Base-by-base conservation (phyloP, 2,888 invertebrate species). In the Lathronympha strigana region DNA sequence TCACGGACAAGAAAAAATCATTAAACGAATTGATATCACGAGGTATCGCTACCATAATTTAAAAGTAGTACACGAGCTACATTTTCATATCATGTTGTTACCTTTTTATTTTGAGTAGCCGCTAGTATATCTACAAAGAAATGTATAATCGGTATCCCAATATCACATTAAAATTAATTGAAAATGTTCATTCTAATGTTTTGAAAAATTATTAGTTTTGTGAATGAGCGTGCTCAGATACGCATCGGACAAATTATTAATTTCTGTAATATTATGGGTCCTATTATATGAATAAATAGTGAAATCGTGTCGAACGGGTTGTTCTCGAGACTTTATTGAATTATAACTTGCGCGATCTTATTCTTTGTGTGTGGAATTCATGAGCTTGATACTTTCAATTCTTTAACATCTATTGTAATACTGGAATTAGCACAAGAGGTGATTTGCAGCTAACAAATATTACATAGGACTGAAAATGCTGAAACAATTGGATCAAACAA, bases 271-370 rank as follows among this genome's bases (percentile, higher is more conserved):
- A 62, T 71, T 74, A 72, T 69, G 70, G 72, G 68, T 71, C 68
- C 69, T 70, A 69, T 72, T 77, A 73, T 73, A 77, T 75, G 68
- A 76, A 80, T 81, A 82, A 82, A 81, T 81, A 81, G 75, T 77
- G 72, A 72, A 68, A 67, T 77, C 80, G 81, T 80, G 80, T 67
- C 75, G 62, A 63, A 33, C 66, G 67, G 66, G 70, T 63, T 73
- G 72, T 73, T 76, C 73, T 66, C 73, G 72, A 72, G 74, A 75
- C 76, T 77, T 81, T 83, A 82, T 81, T 81, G 82, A 82, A 82
- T 82, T 82, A 82, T 76, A 80, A 79, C 77, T 75, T 75, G 79
- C 73, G 76, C 75, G 77, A 79, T 78, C 73, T 77, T 76, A 77
- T 78, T 81, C 74, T 76, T 68, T 72, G 55, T 69, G 60, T 6